Evolutionary conservation across 2,888 invertebrate species (phyloP).

Genomic region (Zaprionus obscuricornis): DNA sequence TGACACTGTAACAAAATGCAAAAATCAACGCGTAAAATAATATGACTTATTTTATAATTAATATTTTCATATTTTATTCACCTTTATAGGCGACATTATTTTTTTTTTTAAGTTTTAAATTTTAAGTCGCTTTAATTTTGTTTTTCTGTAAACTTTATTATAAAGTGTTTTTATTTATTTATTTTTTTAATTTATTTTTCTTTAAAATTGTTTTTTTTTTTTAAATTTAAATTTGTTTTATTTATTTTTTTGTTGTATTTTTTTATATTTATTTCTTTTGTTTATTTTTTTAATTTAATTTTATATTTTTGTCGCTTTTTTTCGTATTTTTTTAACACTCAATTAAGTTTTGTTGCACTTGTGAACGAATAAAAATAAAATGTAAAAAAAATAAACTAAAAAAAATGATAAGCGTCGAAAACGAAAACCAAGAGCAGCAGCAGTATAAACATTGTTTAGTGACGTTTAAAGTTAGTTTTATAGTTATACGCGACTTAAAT

Average conservation of each 20-base stretch:
- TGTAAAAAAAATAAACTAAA: slow-evolving; percentile 13
- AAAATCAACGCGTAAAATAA: not conserved
- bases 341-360: slow-evolving; percentile 35
- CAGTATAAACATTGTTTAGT: no score
- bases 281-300: no score
- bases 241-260: slow-evolving; percentile 1
- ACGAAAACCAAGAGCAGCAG: no score
- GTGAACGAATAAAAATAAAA: slow-evolving; percentile 13
- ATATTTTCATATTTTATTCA: slow-evolving; percentile 29
- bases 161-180: not conserved
- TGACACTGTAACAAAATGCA: not conserved
- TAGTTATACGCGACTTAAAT: slow-evolving; percentile 19
- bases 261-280: slow-evolving; percentile 9
- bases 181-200: not conserved
- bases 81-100: slow-evolving; percentile 45
- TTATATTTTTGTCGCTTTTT: slow-evolving; percentile 7
- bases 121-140: slow-evolving; percentile 8
- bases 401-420: slow-evolving; percentile 22
- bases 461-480: slow-evolving; percentile 6
- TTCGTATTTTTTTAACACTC: slow-evolving; percentile 39
- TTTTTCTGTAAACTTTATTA: slow-evolving; percentile 1
- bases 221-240: slow-evolving; percentile 14
- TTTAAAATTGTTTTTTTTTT: slow-evolving; percentile 1
- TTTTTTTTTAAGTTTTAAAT: no score
- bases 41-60: not conserved